Conservation (phyloP, 2,888 invertebrate species). For the Nomada fabriciana region DNA sequence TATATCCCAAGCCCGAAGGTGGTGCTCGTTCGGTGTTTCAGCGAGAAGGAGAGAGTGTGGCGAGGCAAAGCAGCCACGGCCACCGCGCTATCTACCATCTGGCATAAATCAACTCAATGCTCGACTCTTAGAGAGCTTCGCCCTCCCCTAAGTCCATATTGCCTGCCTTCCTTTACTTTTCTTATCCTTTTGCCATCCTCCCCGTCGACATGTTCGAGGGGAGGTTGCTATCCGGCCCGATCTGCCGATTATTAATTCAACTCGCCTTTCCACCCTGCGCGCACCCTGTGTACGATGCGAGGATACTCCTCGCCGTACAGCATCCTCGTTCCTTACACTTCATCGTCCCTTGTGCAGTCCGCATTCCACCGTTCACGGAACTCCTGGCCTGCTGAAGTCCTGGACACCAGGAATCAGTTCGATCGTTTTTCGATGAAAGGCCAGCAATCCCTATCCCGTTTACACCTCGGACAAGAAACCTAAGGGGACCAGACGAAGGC, state of each 20-base stretch:
- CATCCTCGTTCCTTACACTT: slow-evolving; percentile 1
- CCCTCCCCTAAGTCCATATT: slow-evolving; percentile 79
- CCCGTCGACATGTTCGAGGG: slow-evolving; percentile 65
- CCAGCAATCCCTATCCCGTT: slow-evolving; percentile 49
- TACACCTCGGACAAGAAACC: slow-evolving; percentile 58
- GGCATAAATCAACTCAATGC: slow-evolving; percentile 84
- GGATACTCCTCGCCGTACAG: slow-evolving; percentile 33
- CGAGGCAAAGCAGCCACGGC: slow-evolving; percentile 77
- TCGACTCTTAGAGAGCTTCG: slow-evolving; percentile 79
- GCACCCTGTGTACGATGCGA: slow-evolving; percentile 46
- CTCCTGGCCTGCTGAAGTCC: not conserved
- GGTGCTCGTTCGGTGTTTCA: slow-evolving; percentile 64
- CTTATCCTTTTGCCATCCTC: slow-evolving; percentile 52
- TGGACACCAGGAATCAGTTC: slow-evolving; percentile 30
- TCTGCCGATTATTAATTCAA: slow-evolving; percentile 83
- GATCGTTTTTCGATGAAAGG: slow-evolving; percentile 53
- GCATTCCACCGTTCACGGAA: slow-evolving; percentile 42
- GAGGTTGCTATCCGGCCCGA: slow-evolving; percentile 77
- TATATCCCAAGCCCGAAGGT: slow-evolving; percentile 68
- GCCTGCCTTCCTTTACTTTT: slow-evolving; percentile 72
- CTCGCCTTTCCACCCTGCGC: slow-evolving; percentile 72
- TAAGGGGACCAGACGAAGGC: not conserved
- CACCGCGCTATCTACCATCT: slow-evolving; percentile 81
- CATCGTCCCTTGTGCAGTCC: not conserved
- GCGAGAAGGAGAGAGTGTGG: slow-evolving; percentile 62